Base-by-base conservation (phyloP, 2,797 vertebrate species). In the Hoplostethus atlanticus region DNA sequence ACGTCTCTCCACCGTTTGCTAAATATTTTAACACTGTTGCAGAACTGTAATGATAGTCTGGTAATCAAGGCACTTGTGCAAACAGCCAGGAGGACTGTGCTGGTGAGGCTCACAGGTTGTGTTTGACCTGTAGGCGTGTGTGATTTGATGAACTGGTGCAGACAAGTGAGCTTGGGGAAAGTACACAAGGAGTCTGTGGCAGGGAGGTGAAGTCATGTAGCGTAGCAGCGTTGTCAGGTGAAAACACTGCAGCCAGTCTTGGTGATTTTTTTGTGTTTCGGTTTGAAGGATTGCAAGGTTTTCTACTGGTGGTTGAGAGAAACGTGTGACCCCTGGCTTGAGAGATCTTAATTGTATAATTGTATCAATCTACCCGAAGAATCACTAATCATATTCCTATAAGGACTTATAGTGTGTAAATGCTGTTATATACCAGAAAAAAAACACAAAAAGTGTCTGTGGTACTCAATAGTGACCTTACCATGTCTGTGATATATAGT, bases 41-140 rank as follows among this genome's bases (percentile, higher is more conserved):
- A 64, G 34, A n/a, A 21, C 59, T 72, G 28, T 68, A 79, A 79
- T 84, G 79, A 70, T 0, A 59, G 54, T 34, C 28, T 59, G 15
- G 5, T 50, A 54, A 75, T 81, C 28, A 68, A 62, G 64, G 40
- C 21, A 34, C 5, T 11, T 60, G 51, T 69, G 66, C 64, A 57
- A 72, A 48, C 17, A 64, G 54, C 44, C 38, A 46, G 54, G 58
- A 30, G 17, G 59, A 40, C 8, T 44, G 6, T 38, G 21, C 34
- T 58, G 52, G 3, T 66, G 75, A 72, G 40, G 71, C 70, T 78
- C 75, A 21, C 38, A 71, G 65, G 15, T 53, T 68, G 13, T 38
- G 56, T 79, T 60, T 61, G 55, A 73, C 51, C 60, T 67, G 59
- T 53, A 52, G 44, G 51, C 38, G 21, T 71, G 46, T 47, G 44